Evolutionary conservation across 2,888 invertebrate genomes (phyloP).

Genomic region (Epistrophe grossulariae): DNA sequence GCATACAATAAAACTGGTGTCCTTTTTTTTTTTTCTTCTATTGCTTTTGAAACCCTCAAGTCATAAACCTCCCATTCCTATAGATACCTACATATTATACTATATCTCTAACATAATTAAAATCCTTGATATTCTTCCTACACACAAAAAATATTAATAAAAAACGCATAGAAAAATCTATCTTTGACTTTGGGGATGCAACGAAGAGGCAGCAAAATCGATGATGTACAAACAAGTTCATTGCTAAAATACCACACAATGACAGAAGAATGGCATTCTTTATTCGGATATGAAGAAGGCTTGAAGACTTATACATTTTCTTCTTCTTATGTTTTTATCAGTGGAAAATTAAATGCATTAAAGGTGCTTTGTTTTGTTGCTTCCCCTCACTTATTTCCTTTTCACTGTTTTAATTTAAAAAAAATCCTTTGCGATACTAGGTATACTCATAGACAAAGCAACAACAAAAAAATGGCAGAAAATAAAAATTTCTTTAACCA

Average conservation of each 20-base stretch:
- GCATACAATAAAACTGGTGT: slow-evolving; percentile 51
- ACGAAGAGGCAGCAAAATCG: slow-evolving; percentile 33
- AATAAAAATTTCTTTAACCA: background rate
- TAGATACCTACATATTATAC: no score
- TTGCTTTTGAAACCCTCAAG: slow-evolving; percentile 28
- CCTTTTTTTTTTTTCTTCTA: background rate
- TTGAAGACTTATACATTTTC: background rate
- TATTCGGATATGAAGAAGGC: background rate
- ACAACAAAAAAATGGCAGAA: background rate
- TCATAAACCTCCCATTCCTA: background rate
- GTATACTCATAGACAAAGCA: background rate
- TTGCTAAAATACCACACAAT: slow-evolving; percentile 36
- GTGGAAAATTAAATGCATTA: slow-evolving; percentile 13
- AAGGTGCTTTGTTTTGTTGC: background rate
- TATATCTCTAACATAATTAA: slow-evolving; percentile 51
- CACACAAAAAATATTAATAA: background rate
- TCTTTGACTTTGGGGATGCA: slow-evolving; percentile 14
- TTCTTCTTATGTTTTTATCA: no score
- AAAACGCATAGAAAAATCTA: background rate
- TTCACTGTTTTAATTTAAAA: slow-evolving; percentile 32
- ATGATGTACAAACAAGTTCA: slow-evolving; percentile 48
- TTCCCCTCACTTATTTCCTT: slow-evolving; percentile 16
- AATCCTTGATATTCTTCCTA: slow-evolving; percentile 42
- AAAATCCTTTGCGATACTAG: background rate
- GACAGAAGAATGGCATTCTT: slow-evolving; percentile 23